Conservation (phyloP, 2,888 invertebrate species). For the Onthophagus sagittarius region DNA sequence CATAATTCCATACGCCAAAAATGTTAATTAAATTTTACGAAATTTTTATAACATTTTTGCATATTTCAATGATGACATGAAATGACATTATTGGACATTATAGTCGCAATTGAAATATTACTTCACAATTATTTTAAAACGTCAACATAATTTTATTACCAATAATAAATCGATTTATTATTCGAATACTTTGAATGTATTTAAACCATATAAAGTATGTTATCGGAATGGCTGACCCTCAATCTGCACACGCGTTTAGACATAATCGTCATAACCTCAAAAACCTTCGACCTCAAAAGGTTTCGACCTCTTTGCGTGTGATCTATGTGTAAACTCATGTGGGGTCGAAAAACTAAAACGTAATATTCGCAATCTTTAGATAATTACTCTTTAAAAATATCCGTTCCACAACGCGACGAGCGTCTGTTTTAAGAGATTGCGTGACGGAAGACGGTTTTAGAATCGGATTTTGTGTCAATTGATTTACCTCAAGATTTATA, state of each 20-base stretch:
- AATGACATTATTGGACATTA: too few relatives aligned
- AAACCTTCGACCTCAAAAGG: neutral
- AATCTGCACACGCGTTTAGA: neutral
- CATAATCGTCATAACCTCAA: neutral
- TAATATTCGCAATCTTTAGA: neutral
- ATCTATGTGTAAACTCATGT: slow-evolving; percentile 1
- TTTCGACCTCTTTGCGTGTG: slow-evolving; percentile 11
- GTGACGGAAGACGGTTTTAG: neutral
- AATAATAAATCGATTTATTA: neutral
- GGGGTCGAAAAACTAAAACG: neutral
- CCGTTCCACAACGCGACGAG: neutral
- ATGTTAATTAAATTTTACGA: too few relatives aligned
- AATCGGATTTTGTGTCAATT: neutral
- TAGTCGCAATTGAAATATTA: too few relatives aligned
- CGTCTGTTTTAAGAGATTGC: neutral
- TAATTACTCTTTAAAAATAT: slow-evolving; percentile 5
- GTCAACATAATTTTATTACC: too few relatives aligned
- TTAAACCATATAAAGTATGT: neutral
- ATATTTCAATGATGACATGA: too few relatives aligned
- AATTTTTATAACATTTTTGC: too few relatives aligned
- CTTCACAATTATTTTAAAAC: too few relatives aligned
- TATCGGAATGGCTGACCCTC: neutral
- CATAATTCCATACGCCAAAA: too few relatives aligned
- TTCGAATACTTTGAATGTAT: neutral
- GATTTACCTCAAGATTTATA: too few relatives aligned